phyloP scores from a whole-genome alignment of 2,888 invertebrate genomes.

The Drosophila infuscata region DNA sequence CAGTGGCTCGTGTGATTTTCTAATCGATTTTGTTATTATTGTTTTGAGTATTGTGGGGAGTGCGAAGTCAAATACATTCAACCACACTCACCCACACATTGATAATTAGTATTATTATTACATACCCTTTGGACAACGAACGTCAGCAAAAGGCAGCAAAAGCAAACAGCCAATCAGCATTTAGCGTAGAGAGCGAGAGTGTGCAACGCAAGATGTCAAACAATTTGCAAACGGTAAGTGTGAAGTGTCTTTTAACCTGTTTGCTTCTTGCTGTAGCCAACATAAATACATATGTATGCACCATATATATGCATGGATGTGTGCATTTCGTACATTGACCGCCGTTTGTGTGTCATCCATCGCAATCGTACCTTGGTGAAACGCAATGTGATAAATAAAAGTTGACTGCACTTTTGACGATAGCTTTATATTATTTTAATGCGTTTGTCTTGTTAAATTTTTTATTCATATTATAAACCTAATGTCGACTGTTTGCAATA shows the following conservation, averaged over 20 bases:
- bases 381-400: not conserved
- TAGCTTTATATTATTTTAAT: not conserved
- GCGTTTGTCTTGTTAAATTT: not conserved
- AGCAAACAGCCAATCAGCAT: not conserved
- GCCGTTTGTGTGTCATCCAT: slow-evolving; percentile 18
- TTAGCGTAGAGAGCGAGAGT: slow-evolving; percentile 25
- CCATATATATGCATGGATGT: not conserved
- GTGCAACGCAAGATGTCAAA: slow-evolving; percentile 52
- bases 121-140: slow-evolving; percentile 17
- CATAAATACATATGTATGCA: slow-evolving; percentile 1
- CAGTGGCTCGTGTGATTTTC: slow-evolving; percentile 17
- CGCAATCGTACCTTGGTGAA: slow-evolving; percentile 7
- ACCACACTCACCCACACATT: slow-evolving; percentile 1
- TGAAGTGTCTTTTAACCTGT: slow-evolving; percentile 13
- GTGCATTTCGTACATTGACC: slow-evolving; percentile 42
- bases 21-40: slow-evolving; percentile 17
- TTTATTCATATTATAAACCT: not conserved
- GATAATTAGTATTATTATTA: not conserved
- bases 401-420: not conserved
- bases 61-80: slow-evolving; percentile 20
- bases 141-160: slow-evolving; percentile 8
- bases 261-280: slow-evolving; percentile 1
- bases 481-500: not conserved
- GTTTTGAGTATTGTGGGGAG: slow-evolving; percentile 14
- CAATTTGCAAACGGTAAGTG: slow-evolving; percentile 70